Conservation (phyloP, 2,113 vertebrate genomes). For the Odobenus rosmarus region DNA sequence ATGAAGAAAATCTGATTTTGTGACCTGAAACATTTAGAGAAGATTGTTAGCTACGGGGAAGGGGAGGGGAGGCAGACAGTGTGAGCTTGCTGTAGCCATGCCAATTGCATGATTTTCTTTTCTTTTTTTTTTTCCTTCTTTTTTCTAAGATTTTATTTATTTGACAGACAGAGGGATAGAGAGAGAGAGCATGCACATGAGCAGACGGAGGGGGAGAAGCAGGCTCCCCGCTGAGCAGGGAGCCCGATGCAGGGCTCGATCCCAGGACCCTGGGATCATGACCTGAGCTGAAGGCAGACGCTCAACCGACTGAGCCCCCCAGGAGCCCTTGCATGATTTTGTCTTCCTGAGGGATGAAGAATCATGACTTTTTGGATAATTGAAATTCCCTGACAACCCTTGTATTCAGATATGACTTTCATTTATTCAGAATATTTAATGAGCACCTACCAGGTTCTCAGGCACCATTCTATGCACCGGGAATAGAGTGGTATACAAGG, state of each 20-base stretch:
- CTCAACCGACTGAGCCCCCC: too few relatives aligned
- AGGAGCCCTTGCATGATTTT: neutral
- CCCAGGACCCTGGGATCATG: too few relatives aligned
- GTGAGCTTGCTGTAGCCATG: neutral
- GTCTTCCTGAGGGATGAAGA: neutral
- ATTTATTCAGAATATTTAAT: neutral
- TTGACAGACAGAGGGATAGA: too few relatives aligned
- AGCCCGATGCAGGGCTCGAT: too few relatives aligned
- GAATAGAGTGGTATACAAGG: neutral
- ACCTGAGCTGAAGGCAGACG: too few relatives aligned
- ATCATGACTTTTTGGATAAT: neutral
- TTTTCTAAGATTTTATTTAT: too few relatives aligned
- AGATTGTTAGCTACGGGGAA: neutral
- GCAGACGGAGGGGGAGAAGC: too few relatives aligned
- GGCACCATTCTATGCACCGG: neutral
- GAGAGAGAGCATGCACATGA: too few relatives aligned
- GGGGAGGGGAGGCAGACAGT: neutral
- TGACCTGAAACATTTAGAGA: neutral
- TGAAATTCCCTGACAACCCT: neutral
- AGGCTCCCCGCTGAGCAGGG: too few relatives aligned
- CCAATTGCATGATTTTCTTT: neutral
- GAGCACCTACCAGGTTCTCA: neutral
- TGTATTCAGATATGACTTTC: neutral
- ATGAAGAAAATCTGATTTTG: constrained; percentile 27
- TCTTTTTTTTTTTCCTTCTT: neutral